Percentiles rank a stretch among this genome's conserved stretches.
phyloP scores from a whole-genome alignment of 1,140 invertebrate species.

The Aphidius gifuensis region DNA sequence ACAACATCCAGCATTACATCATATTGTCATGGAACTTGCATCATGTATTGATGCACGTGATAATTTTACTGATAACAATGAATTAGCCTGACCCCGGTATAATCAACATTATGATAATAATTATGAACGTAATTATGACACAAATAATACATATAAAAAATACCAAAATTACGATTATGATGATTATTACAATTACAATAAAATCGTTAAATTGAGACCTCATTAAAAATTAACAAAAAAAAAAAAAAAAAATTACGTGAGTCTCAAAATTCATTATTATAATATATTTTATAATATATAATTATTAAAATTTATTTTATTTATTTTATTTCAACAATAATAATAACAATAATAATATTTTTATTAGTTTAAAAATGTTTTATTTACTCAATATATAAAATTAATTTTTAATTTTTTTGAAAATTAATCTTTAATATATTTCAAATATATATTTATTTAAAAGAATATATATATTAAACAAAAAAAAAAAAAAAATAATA shows the following conservation, averaged over 20 bases:
- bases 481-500: no score
- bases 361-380: constrained; percentile 22
- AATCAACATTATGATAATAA: constrained; percentile 31
- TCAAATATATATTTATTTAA: no score
- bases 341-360: constrained; percentile 12
- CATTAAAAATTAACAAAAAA: constrained; percentile 38
- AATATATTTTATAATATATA: constrained; percentile 6
- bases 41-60: constrained; percentile 75
- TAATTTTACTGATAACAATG: constrained; percentile 69
- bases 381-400: not conserved
- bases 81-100: constrained; percentile 69
- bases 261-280: constrained; percentile 34
- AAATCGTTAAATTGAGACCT: constrained; percentile 53
- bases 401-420: no score
- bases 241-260: constrained; percentile 11
- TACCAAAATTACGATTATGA: constrained; percentile 50
- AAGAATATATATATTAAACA: no score
- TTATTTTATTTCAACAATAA: not conserved
- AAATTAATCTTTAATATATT: no score
- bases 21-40: constrained; percentile 79
- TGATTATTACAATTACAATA: constrained; percentile 53
- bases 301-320: not conserved
- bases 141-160: constrained; percentile 38
- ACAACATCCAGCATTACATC: constrained; percentile 78
- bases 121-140: constrained; percentile 33